Evolutionary conservation across 2,888 invertebrate species (phyloP).

Genomic region (Chrysodeixis includens): DNA sequence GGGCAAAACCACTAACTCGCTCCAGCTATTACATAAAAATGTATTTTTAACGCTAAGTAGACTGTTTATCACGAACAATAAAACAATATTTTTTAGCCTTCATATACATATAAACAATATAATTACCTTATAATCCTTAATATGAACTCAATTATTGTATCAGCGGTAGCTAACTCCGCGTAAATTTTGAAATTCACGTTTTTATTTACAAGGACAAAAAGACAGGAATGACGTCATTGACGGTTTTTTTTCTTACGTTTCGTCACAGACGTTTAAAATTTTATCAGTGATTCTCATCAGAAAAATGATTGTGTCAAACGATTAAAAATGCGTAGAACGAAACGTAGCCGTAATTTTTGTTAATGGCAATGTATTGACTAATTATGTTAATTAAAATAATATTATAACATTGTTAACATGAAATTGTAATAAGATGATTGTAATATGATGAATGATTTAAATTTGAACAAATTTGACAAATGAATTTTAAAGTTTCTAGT

Average conservation of each 20-base stretch:
- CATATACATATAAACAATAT: slow-evolving; percentile 2
- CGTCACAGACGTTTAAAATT: background rate
- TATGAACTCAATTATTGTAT: slow-evolving; percentile 26
- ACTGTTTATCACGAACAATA: background rate
- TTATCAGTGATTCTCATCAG: background rate
- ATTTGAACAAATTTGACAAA: too few species aligned
- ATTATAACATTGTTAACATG: background rate
- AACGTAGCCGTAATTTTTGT: slow-evolving; percentile 29
- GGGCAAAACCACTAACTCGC: slow-evolving; percentile 13
- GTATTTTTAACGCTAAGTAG: slow-evolving; percentile 16
- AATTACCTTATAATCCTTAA: slow-evolving; percentile 38
- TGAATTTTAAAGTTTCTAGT: too few species aligned
- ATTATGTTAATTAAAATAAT: background rate
- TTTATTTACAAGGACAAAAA: slow-evolving; percentile 69
- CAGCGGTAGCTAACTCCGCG: slow-evolving; percentile 44
- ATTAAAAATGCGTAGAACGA: slow-evolving; percentile 27
- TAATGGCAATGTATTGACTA: slow-evolving; percentile 17
- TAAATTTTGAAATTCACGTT: slow-evolving; percentile 64
- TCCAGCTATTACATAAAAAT: slow-evolving; percentile 37
- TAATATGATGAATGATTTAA: too few species aligned
- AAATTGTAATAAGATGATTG: too few species aligned
- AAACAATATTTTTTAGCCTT: background rate
- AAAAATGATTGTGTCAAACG: background rate
- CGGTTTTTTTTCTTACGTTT: slow-evolving; percentile 50
- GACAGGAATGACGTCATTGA: slow-evolving; percentile 61